Percentiles rank a stretch among this genome's conserved stretches.
phyloP scores from a whole-genome alignment of 2,113 vertebrate species.

The Probosciger aterrimus region DNA sequence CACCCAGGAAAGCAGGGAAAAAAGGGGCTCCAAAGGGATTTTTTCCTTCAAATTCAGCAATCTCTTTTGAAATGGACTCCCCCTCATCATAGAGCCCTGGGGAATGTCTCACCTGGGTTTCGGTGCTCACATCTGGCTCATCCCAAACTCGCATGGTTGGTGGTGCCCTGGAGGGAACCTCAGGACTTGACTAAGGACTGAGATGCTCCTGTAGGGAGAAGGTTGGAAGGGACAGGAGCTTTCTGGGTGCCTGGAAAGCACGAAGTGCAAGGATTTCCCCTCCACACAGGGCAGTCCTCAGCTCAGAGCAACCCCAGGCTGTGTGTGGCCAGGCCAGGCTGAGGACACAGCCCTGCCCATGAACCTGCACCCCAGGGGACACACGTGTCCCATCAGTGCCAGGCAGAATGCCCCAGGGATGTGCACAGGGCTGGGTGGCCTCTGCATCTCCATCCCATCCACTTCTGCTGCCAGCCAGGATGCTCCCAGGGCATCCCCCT shows the following conservation, averaged over 20 bases:
- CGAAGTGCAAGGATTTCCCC: neutral
- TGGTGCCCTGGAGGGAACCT: neutral
- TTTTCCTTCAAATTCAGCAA: neutral
- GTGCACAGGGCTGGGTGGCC: neutral
- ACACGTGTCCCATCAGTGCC: neutral
- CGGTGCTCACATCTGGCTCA: neutral
- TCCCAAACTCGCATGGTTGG: neutral
- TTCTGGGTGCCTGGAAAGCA: neutral
- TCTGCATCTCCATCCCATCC: neutral
- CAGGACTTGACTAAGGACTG: neutral
- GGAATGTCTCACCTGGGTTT: neutral
- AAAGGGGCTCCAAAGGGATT: neutral
- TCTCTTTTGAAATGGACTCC: neutral
- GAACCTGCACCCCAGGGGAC: neutral
- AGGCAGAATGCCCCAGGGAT: neutral
- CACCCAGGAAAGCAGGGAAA: neutral
- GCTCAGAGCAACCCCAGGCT: neutral
- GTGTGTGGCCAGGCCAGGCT: neutral
- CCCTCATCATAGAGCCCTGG: neutral
- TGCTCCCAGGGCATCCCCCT: neutral
- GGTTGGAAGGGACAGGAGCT: neutral
- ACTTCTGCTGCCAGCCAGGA: neutral
- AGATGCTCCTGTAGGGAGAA: neutral
- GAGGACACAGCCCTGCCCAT: neutral
- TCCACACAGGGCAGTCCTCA: fast-evolving